Evolutionary conservation across 1,140 invertebrate genomes (phyloP), one percentile per base, ranked within the genome.

Genomic region (Camponotus vicinus): DNA sequence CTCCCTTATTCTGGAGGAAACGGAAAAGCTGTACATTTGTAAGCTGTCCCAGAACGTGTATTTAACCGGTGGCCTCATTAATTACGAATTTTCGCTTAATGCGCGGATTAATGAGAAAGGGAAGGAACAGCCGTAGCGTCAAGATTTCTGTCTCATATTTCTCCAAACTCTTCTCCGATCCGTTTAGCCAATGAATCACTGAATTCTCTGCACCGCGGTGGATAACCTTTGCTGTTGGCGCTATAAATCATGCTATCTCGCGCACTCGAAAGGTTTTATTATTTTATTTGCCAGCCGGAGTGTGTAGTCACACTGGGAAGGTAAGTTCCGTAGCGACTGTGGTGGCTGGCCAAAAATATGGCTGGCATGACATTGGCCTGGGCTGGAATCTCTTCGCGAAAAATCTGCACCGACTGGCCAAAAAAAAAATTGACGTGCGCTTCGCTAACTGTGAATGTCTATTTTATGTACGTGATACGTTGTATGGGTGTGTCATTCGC

Each of bases 181-280:
- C 67, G 69, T 11, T 55, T 27, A n/a, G 32, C 70, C 92, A 88
- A 91, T 93, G 91, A 92, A 92, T 94, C 93, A 93, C 88, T 85
- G 90, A 93, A 92, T 94, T 90, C 89, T 69, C 87, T 78, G 85
- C 87, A 79, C 71, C 42, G 69, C 61, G 71, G 59, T 87, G 91
- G 92, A 93, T 94, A 94, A 93, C 93, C 94, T 93, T 89, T 91
- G 86, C 91, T 91, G 86, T 93, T 92, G 91, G 90, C 86, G 69
- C 86, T 87, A 91, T 94, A 95, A 94, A 95, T 95, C 94, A 94
- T 84, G 15, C 92, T 92, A 94, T 94, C 57, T 75, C 94, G 94
- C 89, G 86, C 86, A 88, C 87, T 89, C 87, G 63, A 85, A 90
- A 71, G 69, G 85, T 93, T 92, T 92, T 93, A 93, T 93, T 93